A percentile compares a stretch with the other conserved stretches of the same genome.
Evolutionary conservation across 2,888 invertebrate genomes (phyloP).

Genomic region (Mantis religiosa): DNA sequence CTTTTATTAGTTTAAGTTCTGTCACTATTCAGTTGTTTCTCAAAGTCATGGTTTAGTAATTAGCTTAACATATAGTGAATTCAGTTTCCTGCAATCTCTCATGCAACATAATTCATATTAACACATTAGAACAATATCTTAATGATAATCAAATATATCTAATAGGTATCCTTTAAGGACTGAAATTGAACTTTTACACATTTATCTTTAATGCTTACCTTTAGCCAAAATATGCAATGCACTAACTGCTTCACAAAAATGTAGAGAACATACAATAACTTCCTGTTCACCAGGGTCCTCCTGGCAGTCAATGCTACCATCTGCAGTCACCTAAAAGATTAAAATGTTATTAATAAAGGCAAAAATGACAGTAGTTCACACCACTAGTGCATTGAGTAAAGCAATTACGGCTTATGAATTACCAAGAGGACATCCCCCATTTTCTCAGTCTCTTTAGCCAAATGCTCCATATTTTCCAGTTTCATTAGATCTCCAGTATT

Average conservation of each 20-base stretch:
- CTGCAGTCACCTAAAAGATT: conserved; percentile 72
- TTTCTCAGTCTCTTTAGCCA: conserved; percentile 51
- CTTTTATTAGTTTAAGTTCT: no score
- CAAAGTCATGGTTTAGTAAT: no score
- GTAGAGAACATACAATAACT: conserved; percentile 67
- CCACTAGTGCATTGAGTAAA: not conserved
- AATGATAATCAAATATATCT: no score
- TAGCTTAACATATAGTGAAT: no score
- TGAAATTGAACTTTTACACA: no score
- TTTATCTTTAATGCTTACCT: conserved; percentile 42
- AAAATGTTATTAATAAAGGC: not conserved
- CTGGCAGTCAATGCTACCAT: conserved; percentile 90
- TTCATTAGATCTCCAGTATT: conserved; percentile 80
- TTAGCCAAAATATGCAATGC: conserved; percentile 65
- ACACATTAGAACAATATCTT: no score
- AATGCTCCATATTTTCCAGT: conserved; percentile 60
- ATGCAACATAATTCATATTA: no score
- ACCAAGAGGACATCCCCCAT: conserved; percentile 49
- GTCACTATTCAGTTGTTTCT: no score
- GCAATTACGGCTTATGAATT: not conserved
- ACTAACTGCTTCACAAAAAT: conserved; percentile 77
- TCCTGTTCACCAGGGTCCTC: conserved; percentile 85
- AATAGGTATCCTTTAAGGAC: no score
- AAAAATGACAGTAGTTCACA: not conserved
- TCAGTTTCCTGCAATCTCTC: no score